Evolutionary conservation across 2,797 vertebrate genomes (phyloP).

Genomic region (Micromesistius poutassou): DNA sequence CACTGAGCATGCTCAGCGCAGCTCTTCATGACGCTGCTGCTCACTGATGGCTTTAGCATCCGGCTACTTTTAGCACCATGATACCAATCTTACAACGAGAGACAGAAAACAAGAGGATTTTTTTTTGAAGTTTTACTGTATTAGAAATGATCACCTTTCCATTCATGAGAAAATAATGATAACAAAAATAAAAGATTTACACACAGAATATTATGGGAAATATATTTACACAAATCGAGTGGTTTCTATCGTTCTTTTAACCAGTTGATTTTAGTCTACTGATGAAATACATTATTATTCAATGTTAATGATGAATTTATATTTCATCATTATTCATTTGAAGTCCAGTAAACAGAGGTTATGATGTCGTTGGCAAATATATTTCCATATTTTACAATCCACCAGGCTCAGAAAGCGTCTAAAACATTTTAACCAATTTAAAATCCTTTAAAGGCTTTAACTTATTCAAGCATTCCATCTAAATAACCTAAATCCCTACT

Average conservation of each 20-base stretch:
- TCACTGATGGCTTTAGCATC: not conserved
- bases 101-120: conserved; percentile 20
- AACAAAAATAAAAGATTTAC: conserved; percentile 52
- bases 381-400: not conserved
- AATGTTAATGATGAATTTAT: not conserved
- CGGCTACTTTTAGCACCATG: not conserved
- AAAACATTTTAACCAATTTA: not conserved
- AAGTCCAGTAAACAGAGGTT: not conserved
- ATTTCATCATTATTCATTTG: not conserved
- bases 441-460: not conserved
- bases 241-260: not conserved
- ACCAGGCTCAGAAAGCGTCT: not conserved
- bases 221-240: conserved; percentile 53
- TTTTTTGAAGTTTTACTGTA: conserved; percentile 60
- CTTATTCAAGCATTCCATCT: not conserved
- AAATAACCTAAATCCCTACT: not conserved
- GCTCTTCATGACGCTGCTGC: too few species aligned
- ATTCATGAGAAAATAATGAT: conserved; percentile 38
- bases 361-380: not conserved
- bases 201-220: conserved; percentile 44
- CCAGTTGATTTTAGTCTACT: not conserved
- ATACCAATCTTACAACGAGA: not conserved
- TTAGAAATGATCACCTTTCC: conserved; percentile 48
- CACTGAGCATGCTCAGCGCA: too few species aligned
- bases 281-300: not conserved